Percentiles rank a stretch among this genome's conserved stretches.
Evolutionary conservation across 1,140 invertebrate genomes (phyloP).

Genomic region (Pectinophora gossypiella): DNA sequence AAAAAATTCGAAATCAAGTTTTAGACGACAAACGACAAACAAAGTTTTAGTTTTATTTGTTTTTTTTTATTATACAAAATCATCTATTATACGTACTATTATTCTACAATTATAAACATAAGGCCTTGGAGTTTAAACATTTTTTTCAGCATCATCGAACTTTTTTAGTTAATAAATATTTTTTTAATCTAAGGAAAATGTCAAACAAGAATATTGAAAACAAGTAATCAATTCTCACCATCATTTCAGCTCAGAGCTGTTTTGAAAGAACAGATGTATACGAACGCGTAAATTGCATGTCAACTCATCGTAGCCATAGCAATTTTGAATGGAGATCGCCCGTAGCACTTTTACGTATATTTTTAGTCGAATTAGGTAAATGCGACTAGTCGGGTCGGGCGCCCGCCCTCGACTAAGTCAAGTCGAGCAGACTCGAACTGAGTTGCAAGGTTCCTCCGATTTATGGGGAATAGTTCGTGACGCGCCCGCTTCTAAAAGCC

Average conservation of each 20-base stretch:
- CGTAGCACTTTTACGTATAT: slow-evolving; percentile 26
- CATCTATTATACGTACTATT: no score
- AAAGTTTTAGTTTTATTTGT: no score
- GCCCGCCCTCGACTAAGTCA: slow-evolving; percentile 43
- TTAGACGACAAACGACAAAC: no score
- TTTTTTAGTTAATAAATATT: no score
- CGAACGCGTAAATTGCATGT: slow-evolving; percentile 37
- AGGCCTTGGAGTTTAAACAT: no score
- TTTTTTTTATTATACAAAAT: no score
- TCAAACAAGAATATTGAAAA: no score
- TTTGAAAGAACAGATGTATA: slow-evolving; percentile 11
- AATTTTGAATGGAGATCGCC: slow-evolving; percentile 23
- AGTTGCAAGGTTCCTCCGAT: slow-evolving; percentile 25
- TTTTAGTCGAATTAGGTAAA: slow-evolving; percentile 4
- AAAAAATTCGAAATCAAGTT: no score
- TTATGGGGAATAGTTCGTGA: slow-evolving; percentile 56
- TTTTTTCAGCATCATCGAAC: no score
- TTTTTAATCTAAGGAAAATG: no score
- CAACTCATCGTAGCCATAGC: slow-evolving; percentile 27
- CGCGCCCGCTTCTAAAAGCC: slow-evolving; percentile 41
- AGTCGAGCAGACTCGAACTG: no score
- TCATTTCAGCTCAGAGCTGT: slow-evolving; percentile 4
- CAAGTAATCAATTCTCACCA: slow-evolving; percentile 8
- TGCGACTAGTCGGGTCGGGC: slow-evolving; percentile 29
- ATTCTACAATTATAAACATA: no score